These are phyloP conservation scores for Tor tambroides DNA, from an alignment of 2,113 vertebrate species.

Conservation along the genomic window DNA sequence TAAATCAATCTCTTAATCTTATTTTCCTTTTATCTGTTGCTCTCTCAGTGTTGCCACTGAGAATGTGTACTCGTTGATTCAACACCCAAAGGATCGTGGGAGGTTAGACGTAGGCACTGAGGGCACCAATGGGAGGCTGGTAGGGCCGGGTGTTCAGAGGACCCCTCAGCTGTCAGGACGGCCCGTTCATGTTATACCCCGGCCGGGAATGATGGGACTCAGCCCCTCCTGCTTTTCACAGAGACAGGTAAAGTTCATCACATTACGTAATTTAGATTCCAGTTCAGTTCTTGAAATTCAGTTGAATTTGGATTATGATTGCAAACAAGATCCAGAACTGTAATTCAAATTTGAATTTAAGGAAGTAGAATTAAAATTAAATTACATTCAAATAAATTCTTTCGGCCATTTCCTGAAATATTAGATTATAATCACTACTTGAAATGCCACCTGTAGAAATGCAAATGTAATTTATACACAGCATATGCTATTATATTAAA, in stretches of 20 bases:
- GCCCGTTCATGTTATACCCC: slow-evolving; percentile 57
- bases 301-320: not conserved
- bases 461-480: not conserved
- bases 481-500: not conserved
- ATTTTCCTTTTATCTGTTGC: not conserved
- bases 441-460: not conserved
- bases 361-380: not conserved
- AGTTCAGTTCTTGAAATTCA: not conserved
- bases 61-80: slow-evolving; percentile 79
- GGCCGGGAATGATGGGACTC: slow-evolving; percentile 70
- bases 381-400: not conserved
- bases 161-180: slow-evolving; percentile 61
- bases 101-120: slow-evolving; percentile 60
- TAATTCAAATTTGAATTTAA: not conserved
- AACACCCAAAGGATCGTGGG: slow-evolving; percentile 68
- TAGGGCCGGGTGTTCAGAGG: slow-evolving; percentile 62
- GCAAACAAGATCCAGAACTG: too few relatives aligned
- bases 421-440: not conserved
- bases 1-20: not conserved
- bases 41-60: slow-evolving; percentile 69
- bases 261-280: not conserved
- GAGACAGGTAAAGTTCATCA: slow-evolving; percentile 68
- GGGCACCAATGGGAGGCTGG: slow-evolving; percentile 47
- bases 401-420: not conserved
- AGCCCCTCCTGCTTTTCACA: slow-evolving; percentile 72